Evolutionary conservation across 2,113 vertebrate genomes (phyloP).

Genomic region (Neodon shergylaensis): DNA sequence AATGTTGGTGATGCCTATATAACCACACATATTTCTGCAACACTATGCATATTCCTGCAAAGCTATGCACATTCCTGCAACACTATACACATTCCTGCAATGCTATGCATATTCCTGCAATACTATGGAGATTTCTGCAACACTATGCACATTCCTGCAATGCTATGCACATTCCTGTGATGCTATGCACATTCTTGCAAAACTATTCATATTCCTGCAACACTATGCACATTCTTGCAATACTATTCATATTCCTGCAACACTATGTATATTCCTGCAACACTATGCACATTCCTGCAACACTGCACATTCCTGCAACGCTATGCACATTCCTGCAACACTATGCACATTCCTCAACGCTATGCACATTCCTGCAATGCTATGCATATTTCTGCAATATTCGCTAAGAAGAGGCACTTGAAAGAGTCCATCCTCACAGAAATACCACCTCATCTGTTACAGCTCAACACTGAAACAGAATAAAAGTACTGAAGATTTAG

Average conservation of each 20-base stretch:
- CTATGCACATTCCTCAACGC: too few species aligned
- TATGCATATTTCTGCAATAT: not conserved
- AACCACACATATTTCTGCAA: not conserved
- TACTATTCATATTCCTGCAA: too few species aligned
- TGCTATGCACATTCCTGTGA: rapidly evolving
- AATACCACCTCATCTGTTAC: not conserved
- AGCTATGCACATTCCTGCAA: not conserved
- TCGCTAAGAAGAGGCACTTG: not conserved
- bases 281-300: too few species aligned
- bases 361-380: too few species aligned
- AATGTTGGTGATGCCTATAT: not conserved
- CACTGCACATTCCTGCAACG: too few species aligned
- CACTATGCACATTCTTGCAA: too few species aligned
- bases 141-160: too few species aligned
- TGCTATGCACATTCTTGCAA: too few species aligned
- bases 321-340: too few species aligned
- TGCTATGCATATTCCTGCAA: too few species aligned
- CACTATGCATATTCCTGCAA: not conserved
- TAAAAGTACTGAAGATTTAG: not conserved
- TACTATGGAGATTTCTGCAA: rapidly evolving
- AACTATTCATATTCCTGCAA: too few species aligned
- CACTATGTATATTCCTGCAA: too few species aligned
- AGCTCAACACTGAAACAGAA: not conserved
- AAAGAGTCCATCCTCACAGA: not conserved
- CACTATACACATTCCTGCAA: not conserved